Evolutionary conservation across 2,797 vertebrate species (phyloP), one percentile per base, ranked within the genome.

Genomic region (Lepilemur septentrionalis): DNA sequence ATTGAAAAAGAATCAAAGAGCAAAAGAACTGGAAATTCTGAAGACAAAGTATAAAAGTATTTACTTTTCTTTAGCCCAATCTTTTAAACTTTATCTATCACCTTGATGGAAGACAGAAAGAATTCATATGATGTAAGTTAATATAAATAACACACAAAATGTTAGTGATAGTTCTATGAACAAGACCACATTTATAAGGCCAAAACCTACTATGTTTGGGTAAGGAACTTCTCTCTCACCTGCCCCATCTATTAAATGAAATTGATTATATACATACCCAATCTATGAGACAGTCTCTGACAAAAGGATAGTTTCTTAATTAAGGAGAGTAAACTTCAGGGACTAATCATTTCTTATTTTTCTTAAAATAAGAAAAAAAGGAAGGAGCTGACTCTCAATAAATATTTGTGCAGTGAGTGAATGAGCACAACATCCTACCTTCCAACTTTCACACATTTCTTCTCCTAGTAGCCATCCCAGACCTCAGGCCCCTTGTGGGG

Each of bases 1-100:
- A 82, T 7, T 90, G 67, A 88, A 86, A 93, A 85, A 11, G 50
- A 50, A 69, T 87, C 23, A 85, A 95, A 91, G 38, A 79, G 12
- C 18, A 72, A 82, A 41, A 35, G 89, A 91, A 15, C 22, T 28
- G 46, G 75, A 72, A 94, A 95, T 80, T 88, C 35, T 79, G 43
- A 96, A 83, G 28, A 50, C 32, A 93, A 91, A 72, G 50, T 63
- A 38, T 32, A 93, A 86, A 88, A 72, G 46, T 52, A 65, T 20
- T 91, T 91, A 70, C 20, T 91, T 89, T 89, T 88, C 50, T 57
- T 79, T 75, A 76, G 63, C 35, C n/a, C 75, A 41, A 23, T 13
- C 46, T 75, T 96, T 88, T 73, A 85, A 89, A 69, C 46, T 23
- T 61, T 70, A 50, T 41, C 55, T 83, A 84, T 57, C 35, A 93